Base-by-base conservation (phyloP, 2,113 vertebrate species). In the Phalacrocorax aristotelis region DNA sequence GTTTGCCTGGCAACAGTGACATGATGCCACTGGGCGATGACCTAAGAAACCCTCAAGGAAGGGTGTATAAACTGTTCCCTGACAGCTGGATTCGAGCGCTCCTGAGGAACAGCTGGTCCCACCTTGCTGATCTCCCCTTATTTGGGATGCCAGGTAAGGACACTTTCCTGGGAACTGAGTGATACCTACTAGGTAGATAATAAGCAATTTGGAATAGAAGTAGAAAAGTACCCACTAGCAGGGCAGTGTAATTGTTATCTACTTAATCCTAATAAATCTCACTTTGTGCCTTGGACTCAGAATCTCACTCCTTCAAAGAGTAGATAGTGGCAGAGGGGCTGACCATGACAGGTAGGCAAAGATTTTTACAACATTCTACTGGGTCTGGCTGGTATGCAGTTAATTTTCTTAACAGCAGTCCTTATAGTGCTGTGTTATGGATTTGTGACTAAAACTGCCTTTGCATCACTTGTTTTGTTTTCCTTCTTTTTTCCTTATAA, bases 1-100 rank as follows among this genome's bases (percentile, higher is more conserved):
- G 34, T 60, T 23, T n/a, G 13, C 34, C 19, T 3, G 1, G 42
- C 22, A 26, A 70, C 21, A 71, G 44, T 0, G 2, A 23, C 19
- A 14, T 52, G 57, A 34, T 0, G 1, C 23, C 7, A 0, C 46
- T 44, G 46, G 46, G 11, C 1, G 0, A 12, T 75, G 34, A 65
- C 34, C 8, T 6, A 49, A 85, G 83, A 54, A 74, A 30, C 12
- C 15, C 19, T 60, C 0, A 0, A 64, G 38, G 38, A 42, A 48
- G 32, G 36, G 11, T 32, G 26, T 25, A 69, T 14, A 36, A 46
- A 57, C 42, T 1, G 1, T 13, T 48, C 42, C 62, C 42, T 32
- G 16, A 58, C 16, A 82, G 34, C 16, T 36, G 3, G 1, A 22
- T 60, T 61, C 1, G 2, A 42, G 36, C 0, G 1, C 23, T 61